phyloP scores from a whole-genome alignment of 2,888 invertebrate species.

The Drosophila mimica region DNA sequence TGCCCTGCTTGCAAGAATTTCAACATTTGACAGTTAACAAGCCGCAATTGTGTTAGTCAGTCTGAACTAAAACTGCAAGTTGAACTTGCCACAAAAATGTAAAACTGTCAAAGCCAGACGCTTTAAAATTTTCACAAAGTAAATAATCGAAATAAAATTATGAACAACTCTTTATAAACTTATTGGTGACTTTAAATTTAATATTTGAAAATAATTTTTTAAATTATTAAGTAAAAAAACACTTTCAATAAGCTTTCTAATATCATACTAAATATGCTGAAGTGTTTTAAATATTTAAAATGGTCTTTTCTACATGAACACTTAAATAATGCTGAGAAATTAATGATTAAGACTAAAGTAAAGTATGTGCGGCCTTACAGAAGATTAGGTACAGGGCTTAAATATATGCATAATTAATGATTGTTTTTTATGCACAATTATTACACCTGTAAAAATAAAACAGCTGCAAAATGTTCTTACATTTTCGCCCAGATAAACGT shows the following conservation, averaged over 20 bases:
- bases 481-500: conserved; percentile 35
- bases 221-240: not conserved
- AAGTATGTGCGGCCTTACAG: not conserved
- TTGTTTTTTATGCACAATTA: conserved; percentile 7
- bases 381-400: not conserved
- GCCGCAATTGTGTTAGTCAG: conserved; percentile 5
- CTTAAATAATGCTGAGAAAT: not conserved
- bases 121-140: conserved; percentile 2
- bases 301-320: no score
- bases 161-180: not conserved
- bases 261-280: not conserved
- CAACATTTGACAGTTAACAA: conserved; percentile 26
- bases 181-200: not conserved
- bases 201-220: not conserved
- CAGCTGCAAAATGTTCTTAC: conserved; percentile 15
- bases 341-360: no score
- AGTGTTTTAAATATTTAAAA: no score
- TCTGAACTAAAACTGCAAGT: conserved; percentile 15
- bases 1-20: not conserved
- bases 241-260: not conserved
- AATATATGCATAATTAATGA: conserved; percentile 3
- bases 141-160: conserved; percentile 9
- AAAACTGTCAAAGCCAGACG: conserved; percentile 5
- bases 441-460: conserved; percentile 13
- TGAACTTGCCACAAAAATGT: conserved; percentile 21